Percentiles rank a stretch among this genome's conserved stretches.
phyloP scores from a whole-genome alignment of 2,797 vertebrate species.

The Pseudomugil gertrudae region DNA sequence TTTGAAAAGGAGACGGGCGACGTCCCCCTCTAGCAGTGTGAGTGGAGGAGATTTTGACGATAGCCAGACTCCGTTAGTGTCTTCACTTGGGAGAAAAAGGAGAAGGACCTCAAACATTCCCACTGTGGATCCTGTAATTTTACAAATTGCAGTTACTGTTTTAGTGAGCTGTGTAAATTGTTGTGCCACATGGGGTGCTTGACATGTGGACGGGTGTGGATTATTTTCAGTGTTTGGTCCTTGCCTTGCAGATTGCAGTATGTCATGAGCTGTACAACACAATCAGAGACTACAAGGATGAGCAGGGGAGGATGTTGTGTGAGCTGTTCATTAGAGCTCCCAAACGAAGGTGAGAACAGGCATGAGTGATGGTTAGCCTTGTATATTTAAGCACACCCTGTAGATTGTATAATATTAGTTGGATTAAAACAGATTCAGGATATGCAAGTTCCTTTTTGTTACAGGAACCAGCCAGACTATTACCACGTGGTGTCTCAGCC shows the following conservation, averaged over 20 bases:
- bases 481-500: slow-evolving; percentile 98
- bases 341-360: slow-evolving; percentile 87
- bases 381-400: background rate
- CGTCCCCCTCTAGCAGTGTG: slow-evolving; percentile 96
- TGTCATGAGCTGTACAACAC: slow-evolving; percentile 99
- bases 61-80: slow-evolving; percentile 88
- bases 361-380: background rate
- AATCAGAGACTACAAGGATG: slow-evolving; percentile 96
- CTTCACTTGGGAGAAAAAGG: slow-evolving; percentile 93
- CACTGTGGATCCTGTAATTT: slow-evolving; percentile 96
- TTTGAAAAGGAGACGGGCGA: slow-evolving; percentile 96
- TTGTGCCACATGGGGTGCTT: background rate
- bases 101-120: slow-evolving; percentile 93
- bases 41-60: slow-evolving; percentile 98
- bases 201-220: background rate
- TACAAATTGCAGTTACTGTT: slow-evolving; percentile 53
- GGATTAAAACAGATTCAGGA: background rate
- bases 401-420: background rate
- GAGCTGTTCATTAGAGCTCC: slow-evolving; percentile 97
- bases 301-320: slow-evolving; percentile 95
- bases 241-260: slow-evolving; percentile 90
- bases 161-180: slow-evolving; percentile 26
- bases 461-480: slow-evolving; percentile 97
- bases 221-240: slow-evolving; percentile 34
- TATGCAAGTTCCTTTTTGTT: slow-evolving; percentile 11